Percentiles rank a stretch among this genome's conserved stretches.
Evolutionary conservation across 2,113 vertebrate species (phyloP).

Genomic region (Aviceda subcristata): DNA sequence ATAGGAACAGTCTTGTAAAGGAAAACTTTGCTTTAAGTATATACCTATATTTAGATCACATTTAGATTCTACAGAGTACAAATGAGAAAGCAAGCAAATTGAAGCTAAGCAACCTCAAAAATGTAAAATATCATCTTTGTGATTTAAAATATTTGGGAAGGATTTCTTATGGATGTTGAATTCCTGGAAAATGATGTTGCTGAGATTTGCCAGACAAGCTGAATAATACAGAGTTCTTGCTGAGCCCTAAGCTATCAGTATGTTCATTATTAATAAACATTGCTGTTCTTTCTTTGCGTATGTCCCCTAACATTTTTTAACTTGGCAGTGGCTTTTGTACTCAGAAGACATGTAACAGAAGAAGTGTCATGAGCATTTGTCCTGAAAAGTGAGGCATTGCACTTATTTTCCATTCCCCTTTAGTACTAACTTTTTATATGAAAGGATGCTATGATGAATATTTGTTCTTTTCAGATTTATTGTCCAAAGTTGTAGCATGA

Average conservation of each 20-base stretch:
- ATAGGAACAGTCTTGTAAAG: constrained; percentile 14
- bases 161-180: not conserved
- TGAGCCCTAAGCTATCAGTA: constrained; percentile 58
- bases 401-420: constrained; percentile 40
- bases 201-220: constrained; percentile 52
- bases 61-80: not conserved
- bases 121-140: not conserved
- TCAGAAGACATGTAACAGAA: constrained; percentile 41
- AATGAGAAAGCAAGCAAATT: not conserved
- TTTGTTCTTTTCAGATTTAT: constrained; percentile 23
- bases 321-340: constrained; percentile 34
- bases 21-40: constrained; percentile 27
- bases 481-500: not conserved
- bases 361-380: constrained; percentile 27
- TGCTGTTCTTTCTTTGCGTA: constrained; percentile 46
- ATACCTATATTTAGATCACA: constrained; percentile 32
- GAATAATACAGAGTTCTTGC: constrained; percentile 63
- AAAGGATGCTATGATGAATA: not conserved
- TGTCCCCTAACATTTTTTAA: constrained; percentile 48
- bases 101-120: constrained; percentile 22
- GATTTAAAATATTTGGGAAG: not conserved
- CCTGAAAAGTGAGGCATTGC: not conserved
- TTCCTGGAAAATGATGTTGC: not conserved
- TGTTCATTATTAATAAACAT: constrained; percentile 61
- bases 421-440: not conserved